phyloP scores from a whole-genome alignment of 1,140 invertebrate species.

The Hyphantria cunea region DNA sequence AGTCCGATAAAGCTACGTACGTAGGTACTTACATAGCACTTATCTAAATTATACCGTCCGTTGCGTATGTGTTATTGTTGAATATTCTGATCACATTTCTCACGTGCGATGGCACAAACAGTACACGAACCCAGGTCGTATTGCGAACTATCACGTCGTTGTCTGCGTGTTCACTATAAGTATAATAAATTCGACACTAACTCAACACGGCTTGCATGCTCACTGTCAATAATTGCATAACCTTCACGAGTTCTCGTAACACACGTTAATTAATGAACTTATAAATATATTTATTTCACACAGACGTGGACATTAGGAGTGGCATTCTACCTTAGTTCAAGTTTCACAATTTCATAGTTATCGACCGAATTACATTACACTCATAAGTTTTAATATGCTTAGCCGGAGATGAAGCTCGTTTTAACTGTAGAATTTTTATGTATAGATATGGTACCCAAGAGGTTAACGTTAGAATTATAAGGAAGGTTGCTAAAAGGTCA shows the following conservation, averaged over 20 bases:
- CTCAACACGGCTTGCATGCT: slow-evolving; percentile 30
- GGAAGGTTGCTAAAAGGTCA: neutral
- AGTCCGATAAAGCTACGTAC: slow-evolving; percentile 11
- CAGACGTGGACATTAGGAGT: slow-evolving; percentile 29
- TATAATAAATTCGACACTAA: slow-evolving; percentile 44
- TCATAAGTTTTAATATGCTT: slow-evolving; percentile 9
- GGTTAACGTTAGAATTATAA: neutral
- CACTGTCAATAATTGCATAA: slow-evolving; percentile 38
- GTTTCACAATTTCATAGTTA: slow-evolving; percentile 29
- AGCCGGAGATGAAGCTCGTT: slow-evolving; percentile 3
- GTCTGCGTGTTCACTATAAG: slow-evolving; percentile 5
- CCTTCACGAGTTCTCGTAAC: slow-evolving; percentile 38
- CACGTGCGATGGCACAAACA: slow-evolving; percentile 48
- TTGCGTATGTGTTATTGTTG: slow-evolving; percentile 36
- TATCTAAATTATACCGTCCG: slow-evolving; percentile 25
- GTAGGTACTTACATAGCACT: slow-evolving; percentile 21
- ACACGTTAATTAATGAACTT: slow-evolving; percentile 50
- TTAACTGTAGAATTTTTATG: neutral
- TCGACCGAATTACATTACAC: slow-evolving; percentile 12
- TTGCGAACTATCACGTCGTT: slow-evolving; percentile 36
- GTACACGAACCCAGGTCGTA: slow-evolving; percentile 33
- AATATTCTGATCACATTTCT: slow-evolving; percentile 65
- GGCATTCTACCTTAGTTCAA: slow-evolving; percentile 34
- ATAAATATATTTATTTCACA: slow-evolving; percentile 33
- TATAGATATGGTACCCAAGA: neutral